Conservation (phyloP, 2,888 invertebrate genomes). For the Athrips mouffetella region DNA sequence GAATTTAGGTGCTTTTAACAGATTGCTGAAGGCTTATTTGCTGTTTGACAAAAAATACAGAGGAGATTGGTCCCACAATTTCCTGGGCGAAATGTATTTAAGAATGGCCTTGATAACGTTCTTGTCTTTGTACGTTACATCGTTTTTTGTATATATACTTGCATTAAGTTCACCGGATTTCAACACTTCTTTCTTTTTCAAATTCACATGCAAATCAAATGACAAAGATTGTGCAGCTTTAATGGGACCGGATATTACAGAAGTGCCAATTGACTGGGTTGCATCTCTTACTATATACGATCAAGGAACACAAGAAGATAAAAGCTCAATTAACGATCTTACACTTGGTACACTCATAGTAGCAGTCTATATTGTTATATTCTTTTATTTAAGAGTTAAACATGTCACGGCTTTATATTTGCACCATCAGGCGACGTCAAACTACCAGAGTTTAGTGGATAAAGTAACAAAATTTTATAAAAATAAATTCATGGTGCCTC, state of each 20-base stretch:
- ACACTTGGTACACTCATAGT: too few species aligned
- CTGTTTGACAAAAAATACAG: slow-evolving; percentile 30
- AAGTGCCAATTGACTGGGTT: too few species aligned
- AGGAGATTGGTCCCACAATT: not conserved
- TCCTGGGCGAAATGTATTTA: too few species aligned
- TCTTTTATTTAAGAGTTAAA: slow-evolving; percentile 32
- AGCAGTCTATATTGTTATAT: not conserved
- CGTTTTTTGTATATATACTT: not conserved
- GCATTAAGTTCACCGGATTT: not conserved
- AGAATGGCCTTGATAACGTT: not conserved
- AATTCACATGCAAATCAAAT: too few species aligned
- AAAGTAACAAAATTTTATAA: slow-evolving; percentile 45
- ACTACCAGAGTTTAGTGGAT: slow-evolving; percentile 49
- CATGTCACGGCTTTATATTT: too few species aligned
- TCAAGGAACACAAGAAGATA: too few species aligned
- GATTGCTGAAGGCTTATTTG: slow-evolving; percentile 41
- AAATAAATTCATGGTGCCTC: slow-evolving; percentile 46
- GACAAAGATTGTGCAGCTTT: too few species aligned
- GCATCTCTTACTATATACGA: too few species aligned
- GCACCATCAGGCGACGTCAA: too few species aligned
- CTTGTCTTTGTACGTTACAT: not conserved
- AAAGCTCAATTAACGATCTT: too few species aligned
- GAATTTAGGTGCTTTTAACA: slow-evolving; percentile 30
- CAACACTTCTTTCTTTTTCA: too few species aligned
- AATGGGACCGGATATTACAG: too few species aligned